Conservation (phyloP, 2,797 vertebrate genomes). For the Sebastes glaucus region DNA sequence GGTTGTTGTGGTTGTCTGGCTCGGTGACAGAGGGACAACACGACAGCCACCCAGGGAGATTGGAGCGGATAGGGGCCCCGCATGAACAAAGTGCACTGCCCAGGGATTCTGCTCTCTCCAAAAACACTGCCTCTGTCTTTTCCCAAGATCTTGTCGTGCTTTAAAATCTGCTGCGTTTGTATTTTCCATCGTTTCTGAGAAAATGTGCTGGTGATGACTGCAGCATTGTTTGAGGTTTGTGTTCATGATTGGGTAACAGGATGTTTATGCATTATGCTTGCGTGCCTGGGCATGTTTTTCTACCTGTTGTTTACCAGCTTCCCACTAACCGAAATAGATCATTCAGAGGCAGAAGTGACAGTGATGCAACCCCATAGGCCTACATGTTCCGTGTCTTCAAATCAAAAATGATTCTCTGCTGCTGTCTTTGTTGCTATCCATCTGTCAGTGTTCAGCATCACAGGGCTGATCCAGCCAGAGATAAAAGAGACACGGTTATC, state of each 20-base stretch:
- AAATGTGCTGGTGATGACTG: slow-evolving; percentile 49
- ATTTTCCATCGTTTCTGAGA: slow-evolving; percentile 65
- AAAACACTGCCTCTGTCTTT: slow-evolving; percentile 39
- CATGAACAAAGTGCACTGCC: slow-evolving; percentile 56
- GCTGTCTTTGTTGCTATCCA: slow-evolving; percentile 32
- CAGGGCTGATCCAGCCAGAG: slow-evolving; percentile 51
- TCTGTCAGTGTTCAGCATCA: slow-evolving; percentile 41
- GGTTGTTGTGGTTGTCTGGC: slow-evolving; percentile 59
- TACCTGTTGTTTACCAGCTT: slow-evolving; percentile 22
- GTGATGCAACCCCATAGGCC: background rate
- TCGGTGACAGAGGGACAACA: slow-evolving; percentile 46
- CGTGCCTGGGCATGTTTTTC: slow-evolving; percentile 20
- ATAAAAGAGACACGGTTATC: slow-evolving; percentile 54
- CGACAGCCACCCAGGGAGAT: slow-evolving; percentile 17
- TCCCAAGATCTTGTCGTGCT: slow-evolving; percentile 62
- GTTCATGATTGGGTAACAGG: background rate
- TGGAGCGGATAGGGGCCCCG: slow-evolving; percentile 54
- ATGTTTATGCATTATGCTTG: slow-evolving; percentile 46
- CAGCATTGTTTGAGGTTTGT: slow-evolving; percentile 45
- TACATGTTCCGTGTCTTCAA: background rate
- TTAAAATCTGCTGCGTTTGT: slow-evolving; percentile 66
- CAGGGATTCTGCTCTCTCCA: slow-evolving; percentile 40
- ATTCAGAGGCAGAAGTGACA: slow-evolving; percentile 2
- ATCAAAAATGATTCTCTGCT: slow-evolving; percentile 18
- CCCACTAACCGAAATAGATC: slow-evolving; percentile 20